Evolutionary conservation across 1,140 invertebrate genomes (phyloP).

Genomic region (Anoplophora glabripennis): DNA sequence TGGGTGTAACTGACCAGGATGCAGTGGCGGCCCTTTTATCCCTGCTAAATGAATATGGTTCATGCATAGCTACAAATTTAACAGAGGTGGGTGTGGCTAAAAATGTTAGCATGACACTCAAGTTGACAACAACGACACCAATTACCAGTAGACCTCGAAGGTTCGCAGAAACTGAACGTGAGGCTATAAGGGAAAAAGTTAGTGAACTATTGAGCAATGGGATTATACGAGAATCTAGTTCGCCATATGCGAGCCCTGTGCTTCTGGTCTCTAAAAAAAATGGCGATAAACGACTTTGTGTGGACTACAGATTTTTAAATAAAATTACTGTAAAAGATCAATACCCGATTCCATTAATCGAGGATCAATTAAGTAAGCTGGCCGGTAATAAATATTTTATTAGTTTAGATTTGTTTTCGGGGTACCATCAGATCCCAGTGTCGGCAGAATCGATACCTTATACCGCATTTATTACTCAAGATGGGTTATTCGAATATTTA

Average conservation of each 20-base stretch:
- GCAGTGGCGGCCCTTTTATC: too few relatives aligned
- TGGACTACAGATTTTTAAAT: slow-evolving; percentile 39
- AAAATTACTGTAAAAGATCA: slow-evolving; percentile 24
- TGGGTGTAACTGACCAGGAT: too few relatives aligned
- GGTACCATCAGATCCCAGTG: slow-evolving; percentile 36
- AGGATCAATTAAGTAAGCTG: slow-evolving; percentile 42
- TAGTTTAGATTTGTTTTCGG: slow-evolving; percentile 29
- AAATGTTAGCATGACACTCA: too few relatives aligned
- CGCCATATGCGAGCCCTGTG: slow-evolving; percentile 42
- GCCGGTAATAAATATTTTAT: slow-evolving; percentile 31
- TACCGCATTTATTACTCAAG: slow-evolving; percentile 32
- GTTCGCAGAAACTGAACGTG: slow-evolving; percentile 15
- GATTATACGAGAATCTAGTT: slow-evolving; percentile 35
- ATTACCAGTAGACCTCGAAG: slow-evolving; percentile 15
- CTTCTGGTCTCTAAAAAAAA: slow-evolving; percentile 45
- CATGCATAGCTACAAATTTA: too few relatives aligned
- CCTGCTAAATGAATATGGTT: too few relatives aligned
- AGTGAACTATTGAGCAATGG: slow-evolving; percentile 12
- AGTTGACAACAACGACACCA: slow-evolving; percentile 7
- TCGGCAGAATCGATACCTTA: slow-evolving; percentile 41
- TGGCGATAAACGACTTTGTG: slow-evolving; percentile 39
- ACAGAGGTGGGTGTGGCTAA: too few relatives aligned
- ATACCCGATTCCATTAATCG: slow-evolving; percentile 38
- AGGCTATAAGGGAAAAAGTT: slow-evolving; percentile 11
- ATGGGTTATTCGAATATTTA: slow-evolving; percentile 35